Evolutionary conservation across 1,140 invertebrate genomes (phyloP).

Genomic region (Helicorthomorpha holstii): DNA sequence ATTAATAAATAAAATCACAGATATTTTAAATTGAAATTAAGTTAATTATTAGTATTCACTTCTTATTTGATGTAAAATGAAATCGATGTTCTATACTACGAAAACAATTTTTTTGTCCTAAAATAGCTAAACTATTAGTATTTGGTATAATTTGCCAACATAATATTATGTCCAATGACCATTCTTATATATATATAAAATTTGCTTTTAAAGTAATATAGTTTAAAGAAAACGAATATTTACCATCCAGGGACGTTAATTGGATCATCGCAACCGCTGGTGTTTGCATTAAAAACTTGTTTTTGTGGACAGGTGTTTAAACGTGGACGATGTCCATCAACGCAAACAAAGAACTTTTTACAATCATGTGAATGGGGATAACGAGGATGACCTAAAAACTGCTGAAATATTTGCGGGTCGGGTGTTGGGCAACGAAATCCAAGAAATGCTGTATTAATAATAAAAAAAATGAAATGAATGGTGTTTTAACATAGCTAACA

Average conservation of each 20-base stretch:
- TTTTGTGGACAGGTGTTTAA: slow-evolving; percentile 53
- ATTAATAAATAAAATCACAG: no score
- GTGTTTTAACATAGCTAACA: not conserved
- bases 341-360: slow-evolving; percentile 67
- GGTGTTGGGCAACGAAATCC: slow-evolving; percentile 59
- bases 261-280: slow-evolving; percentile 60
- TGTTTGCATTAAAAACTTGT: slow-evolving; percentile 63
- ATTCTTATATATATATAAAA: no score
- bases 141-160: no score
- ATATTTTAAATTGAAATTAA: no score
- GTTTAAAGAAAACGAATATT: no score
- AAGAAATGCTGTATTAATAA: slow-evolving; percentile 8
- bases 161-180: no score
- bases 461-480: not conserved
- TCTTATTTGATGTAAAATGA: no score
- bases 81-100: no score
- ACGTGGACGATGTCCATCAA: slow-evolving; percentile 55
- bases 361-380: slow-evolving; percentile 67
- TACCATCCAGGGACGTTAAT: slow-evolving; percentile 66
- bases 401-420: slow-evolving; percentile 29
- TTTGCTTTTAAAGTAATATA: no score
- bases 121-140: no score
- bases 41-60: no score
- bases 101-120: no score
- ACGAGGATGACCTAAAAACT: slow-evolving; percentile 39